Conservation (phyloP, 2,888 invertebrate genomes). For the Zaprionus obscuricornis region DNA sequence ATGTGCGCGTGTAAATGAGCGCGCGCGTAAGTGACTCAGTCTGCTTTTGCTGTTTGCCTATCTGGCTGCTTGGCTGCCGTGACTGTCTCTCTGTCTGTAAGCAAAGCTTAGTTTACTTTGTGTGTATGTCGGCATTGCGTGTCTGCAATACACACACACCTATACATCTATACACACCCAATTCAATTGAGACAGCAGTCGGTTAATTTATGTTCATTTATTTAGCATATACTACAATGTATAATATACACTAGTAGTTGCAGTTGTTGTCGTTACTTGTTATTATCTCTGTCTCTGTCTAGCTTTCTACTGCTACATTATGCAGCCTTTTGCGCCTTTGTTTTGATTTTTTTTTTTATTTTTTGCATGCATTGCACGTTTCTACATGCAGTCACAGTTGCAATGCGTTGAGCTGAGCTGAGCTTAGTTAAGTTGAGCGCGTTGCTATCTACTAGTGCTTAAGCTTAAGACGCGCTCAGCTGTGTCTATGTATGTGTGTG, state of each 20-base stretch:
- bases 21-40: slow-evolving; percentile 14
- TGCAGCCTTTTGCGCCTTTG: background rate
- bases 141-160: slow-evolving; percentile 16
- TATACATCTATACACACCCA: slow-evolving; percentile 2
- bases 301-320: background rate
- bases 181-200: slow-evolving; percentile 24
- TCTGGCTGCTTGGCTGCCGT: background rate
- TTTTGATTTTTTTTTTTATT: slow-evolving; percentile 6
- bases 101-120: slow-evolving; percentile 5
- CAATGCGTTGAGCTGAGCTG: slow-evolving; percentile 36
- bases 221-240: too few species aligned
- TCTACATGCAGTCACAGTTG: slow-evolving; percentile 12
- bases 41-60: background rate
- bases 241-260: too few species aligned
- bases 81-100: too few species aligned
- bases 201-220: slow-evolving; percentile 63
- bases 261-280: slow-evolving; percentile 32
- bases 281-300: slow-evolving; percentile 4
- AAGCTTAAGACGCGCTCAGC: slow-evolving; percentile 32
- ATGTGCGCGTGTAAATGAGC: slow-evolving; percentile 10
- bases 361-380: slow-evolving; percentile 57
- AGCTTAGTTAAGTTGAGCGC: slow-evolving; percentile 62
- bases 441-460: slow-evolving; percentile 9
- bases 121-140: slow-evolving; percentile 38
- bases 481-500: slow-evolving; percentile 7